Percentiles rank a stretch among this genome's conserved stretches.
Conservation (phyloP, 2,113 vertebrate genomes). For the Phaethon lepturus region DNA sequence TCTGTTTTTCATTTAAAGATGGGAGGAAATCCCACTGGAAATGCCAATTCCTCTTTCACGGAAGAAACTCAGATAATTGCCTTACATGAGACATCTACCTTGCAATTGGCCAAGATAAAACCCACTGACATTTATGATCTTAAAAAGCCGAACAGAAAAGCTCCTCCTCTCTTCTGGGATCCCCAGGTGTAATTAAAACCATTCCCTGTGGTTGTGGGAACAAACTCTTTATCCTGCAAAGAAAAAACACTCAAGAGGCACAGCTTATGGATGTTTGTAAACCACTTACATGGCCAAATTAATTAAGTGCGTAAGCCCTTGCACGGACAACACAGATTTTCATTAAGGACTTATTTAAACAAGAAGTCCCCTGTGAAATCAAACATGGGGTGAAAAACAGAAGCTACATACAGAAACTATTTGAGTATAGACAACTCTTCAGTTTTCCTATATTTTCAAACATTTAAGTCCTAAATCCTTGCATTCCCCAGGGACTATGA, state of each 20-base stretch:
- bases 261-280: neutral
- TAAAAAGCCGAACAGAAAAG: neutral
- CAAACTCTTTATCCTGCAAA: neutral
- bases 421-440: neutral
- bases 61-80: neutral
- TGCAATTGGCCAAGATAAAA: neutral
- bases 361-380: neutral
- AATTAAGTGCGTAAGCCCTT: neutral
- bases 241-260: neutral
- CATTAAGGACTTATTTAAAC: neutral
- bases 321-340: neutral
- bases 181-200: neutral
- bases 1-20: neutral
- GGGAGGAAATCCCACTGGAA: neutral
- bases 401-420: neutral
- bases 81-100: neutral
- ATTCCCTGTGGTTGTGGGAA: neutral
- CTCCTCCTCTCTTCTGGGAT: neutral
- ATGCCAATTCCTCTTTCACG: neutral
- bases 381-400: neutral
- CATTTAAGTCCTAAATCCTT: neutral
- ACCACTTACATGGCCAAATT: neutral
- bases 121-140: neutral
- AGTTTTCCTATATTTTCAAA: neutral
- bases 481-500: neutral